Evolutionary conservation across 2,113 vertebrate species (phyloP).

Genomic region (Megaleporinus macrocephalus): DNA sequence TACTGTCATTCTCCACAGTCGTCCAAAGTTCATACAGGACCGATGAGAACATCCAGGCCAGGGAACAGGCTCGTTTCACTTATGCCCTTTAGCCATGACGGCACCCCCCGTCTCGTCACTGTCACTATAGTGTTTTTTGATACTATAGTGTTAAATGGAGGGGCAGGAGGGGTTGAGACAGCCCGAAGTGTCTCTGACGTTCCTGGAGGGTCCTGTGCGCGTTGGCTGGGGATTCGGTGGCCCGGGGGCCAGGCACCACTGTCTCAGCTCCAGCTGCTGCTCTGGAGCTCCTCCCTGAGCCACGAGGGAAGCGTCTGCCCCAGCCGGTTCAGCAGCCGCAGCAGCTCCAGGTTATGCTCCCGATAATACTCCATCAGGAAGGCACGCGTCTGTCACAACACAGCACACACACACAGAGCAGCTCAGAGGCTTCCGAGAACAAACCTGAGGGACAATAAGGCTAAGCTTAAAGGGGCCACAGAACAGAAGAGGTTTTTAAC

Average conservation of each 20-base stretch:
- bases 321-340: slow-evolving; percentile 89
- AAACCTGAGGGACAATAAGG: too few relatives aligned
- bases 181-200: slow-evolving; percentile 7
- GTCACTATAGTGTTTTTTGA: slow-evolving; percentile 30
- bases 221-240: neutral
- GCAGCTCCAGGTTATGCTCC: slow-evolving; percentile 90
- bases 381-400: slow-evolving; percentile 81
- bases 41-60: slow-evolving; percentile 3
- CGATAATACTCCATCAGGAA: slow-evolving; percentile 89
- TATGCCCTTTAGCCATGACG: slow-evolving; percentile 6
- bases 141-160: slow-evolving; percentile 34
- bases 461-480: too few relatives aligned
- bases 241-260: neutral
- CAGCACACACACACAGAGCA: slow-evolving; percentile 14
- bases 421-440: neutral
- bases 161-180: neutral
- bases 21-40: slow-evolving; percentile 17
- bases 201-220: slow-evolving; percentile 1
- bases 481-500: too few relatives aligned
- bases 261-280: slow-evolving; percentile 88
- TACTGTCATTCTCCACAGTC: slow-evolving; percentile 20
- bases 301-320: slow-evolving; percentile 89
- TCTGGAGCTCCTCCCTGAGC: slow-evolving; percentile 94
- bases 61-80: slow-evolving; percentile 1
- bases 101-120: slow-evolving; percentile 18